Evolutionary conservation across 2,888 invertebrate species (phyloP).

Genomic region (Stenurella melanura): DNA sequence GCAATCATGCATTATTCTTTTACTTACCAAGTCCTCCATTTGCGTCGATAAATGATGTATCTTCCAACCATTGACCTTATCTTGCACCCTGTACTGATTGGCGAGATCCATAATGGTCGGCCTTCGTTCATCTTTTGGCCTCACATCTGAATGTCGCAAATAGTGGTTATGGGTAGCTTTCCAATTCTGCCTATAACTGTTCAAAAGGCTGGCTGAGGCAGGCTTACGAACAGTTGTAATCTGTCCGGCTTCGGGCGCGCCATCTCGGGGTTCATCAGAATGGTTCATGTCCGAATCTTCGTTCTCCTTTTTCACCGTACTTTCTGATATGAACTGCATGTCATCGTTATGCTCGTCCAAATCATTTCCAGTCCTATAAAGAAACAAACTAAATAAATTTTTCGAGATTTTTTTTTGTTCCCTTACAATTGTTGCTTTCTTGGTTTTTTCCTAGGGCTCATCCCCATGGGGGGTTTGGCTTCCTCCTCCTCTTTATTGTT

Average conservation of each 20-base stretch:
- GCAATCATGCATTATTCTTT: not conserved
- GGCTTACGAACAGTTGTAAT: constrained; percentile 69
- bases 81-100: constrained; percentile 89
- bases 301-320: constrained; percentile 69
- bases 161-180: constrained; percentile 86
- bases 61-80: constrained; percentile 96
- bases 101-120: constrained; percentile 92
- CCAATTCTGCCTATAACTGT: constrained; percentile 81
- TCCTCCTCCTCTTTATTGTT: constrained; percentile 70
- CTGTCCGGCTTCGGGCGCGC: constrained; percentile 65
- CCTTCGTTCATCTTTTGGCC: constrained; percentile 89
- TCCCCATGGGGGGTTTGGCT: constrained; percentile 76
- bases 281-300: constrained; percentile 69
- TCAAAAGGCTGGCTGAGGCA: constrained; percentile 75
- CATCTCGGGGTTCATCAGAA: constrained; percentile 70
- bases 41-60: constrained; percentile 93
- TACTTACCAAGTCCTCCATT: constrained; percentile 91
- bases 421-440: constrained; percentile 91
- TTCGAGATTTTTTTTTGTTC: not conserved
- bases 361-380: constrained; percentile 75
- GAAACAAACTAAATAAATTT: not conserved
- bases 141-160: constrained; percentile 85
- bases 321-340: constrained; percentile 79
- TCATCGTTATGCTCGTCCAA: constrained; percentile 76
- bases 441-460: constrained; percentile 92